Evolutionary conservation across 2,113 vertebrate genomes (phyloP), one percentile per base, ranked within the genome.

Genomic region (Ictalurus punctatus): DNA sequence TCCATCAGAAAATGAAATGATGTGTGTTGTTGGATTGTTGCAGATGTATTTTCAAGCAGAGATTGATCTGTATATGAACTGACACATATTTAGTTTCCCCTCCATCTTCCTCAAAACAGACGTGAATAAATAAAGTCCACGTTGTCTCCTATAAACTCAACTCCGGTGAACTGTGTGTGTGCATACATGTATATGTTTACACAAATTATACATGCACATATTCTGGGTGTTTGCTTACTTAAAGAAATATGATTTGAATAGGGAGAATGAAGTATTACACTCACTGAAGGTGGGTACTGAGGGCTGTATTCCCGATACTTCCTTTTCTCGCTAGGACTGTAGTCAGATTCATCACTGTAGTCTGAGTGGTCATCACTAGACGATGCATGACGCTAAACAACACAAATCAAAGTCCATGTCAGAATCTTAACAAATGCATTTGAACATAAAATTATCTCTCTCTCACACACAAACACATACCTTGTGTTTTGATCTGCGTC

Each of bases 241-340:
- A 56, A 85, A 19, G 2, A 6, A 52, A 54, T 3, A 54, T 34
- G 2, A 56, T 65, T 13, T n/a, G 58, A 54, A 27, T 61, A 44
- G 5, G 6, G 10, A 2, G 58, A 67, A 76, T 56, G 65, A 91
- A 85, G 17, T 71, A 27, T 58, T 71, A 27, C 44, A 93, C 95
- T 95, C 86, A 96, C 95, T 88, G 97, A 73, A 0, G 96, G 95
- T 0, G 94, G 93, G 0, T 98, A 99, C 0, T 96, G 96, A 0
- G 98, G 97, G 83, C 97, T 98, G 94, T 98, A 99, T 25, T 98
- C 98, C 87, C 98, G 85, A 91, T 98, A 99, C 58, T 98, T 99
- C 61, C 97, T 94, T 92, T 99, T 99, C 90, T 99, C 98, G 0
- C 93, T 96, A 1, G 97, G 97, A 90, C 98, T 98, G 94, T 97